These are phyloP conservation scores for Myoxocephalus aenaeus DNA, from an alignment of 2,797 vertebrate genomes.

Conservation along the genomic window DNA sequence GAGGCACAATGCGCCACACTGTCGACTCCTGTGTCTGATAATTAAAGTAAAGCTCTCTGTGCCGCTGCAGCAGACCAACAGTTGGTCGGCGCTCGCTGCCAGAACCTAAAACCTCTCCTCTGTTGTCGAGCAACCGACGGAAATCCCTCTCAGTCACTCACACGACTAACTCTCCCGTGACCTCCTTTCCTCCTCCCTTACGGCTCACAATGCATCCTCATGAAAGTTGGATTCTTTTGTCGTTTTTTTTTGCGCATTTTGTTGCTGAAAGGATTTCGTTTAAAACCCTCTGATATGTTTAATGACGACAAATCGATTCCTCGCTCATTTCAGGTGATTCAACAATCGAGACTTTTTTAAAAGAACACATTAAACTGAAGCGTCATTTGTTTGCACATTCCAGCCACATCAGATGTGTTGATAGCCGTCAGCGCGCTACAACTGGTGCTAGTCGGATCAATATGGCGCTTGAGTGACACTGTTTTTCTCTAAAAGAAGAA, in stretches of 20 bases:
- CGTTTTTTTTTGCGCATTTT: not conserved
- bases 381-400: conserved; percentile 3
- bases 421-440: conserved; percentile 41
- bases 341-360: conserved; percentile 29
- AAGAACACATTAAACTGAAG: conserved; percentile 38
- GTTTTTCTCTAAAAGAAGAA: not conserved
- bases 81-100: conserved; percentile 62
- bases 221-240: conserved; percentile 28
- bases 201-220: conserved; percentile 33
- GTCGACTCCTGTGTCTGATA: conserved; percentile 75
- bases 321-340: conserved; percentile 31
- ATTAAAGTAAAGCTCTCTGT: conserved; percentile 75
- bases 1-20: conserved; percentile 49
- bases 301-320: conserved; percentile 7
- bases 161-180: conserved; percentile 71
- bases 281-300: conserved; percentile 5
- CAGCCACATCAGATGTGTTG: conserved; percentile 31
- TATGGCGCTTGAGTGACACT: no score
- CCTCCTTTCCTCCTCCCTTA: conserved; percentile 69
- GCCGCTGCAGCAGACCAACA: conserved; percentile 50
- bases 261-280: not conserved
- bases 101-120: conserved; percentile 65
- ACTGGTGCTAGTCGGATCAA: not conserved
- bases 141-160: conserved; percentile 75
- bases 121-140: conserved; percentile 71